These are phyloP conservation scores for Parnassius smintheus DNA, from an alignment of 2,888 invertebrate genomes.

Conservation along the genomic window DNA sequence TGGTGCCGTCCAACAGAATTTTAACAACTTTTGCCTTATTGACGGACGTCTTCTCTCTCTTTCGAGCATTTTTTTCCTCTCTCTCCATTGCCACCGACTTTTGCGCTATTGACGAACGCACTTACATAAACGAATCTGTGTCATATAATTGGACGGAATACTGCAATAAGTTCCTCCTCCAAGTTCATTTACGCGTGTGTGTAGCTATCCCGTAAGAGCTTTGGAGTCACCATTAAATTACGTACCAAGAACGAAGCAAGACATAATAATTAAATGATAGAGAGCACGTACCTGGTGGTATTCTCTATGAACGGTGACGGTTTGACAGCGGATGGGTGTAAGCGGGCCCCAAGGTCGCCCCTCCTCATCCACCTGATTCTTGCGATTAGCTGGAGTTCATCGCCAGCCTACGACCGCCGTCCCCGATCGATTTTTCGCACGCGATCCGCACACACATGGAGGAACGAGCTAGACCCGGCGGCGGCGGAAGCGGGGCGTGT, in stretches of 20 bases:
- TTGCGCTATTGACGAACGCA: slow-evolving; percentile 41
- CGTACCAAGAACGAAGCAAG: slow-evolving; percentile 18
- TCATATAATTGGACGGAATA: slow-evolving; percentile 40
- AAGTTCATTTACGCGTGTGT: slow-evolving; percentile 7
- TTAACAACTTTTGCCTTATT: neutral
- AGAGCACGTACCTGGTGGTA: slow-evolving; percentile 44
- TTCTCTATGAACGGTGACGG: slow-evolving; percentile 42
- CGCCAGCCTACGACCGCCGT: slow-evolving; percentile 44
- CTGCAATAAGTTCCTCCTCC: slow-evolving; percentile 45
- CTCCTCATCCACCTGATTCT: slow-evolving; percentile 42
- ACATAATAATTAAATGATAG: slow-evolving; percentile 9
- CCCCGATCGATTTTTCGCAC: slow-evolving; percentile 45
- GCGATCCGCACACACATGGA: slow-evolving; percentile 52
- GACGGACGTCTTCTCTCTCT: slow-evolving; percentile 34
- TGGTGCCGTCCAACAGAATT: neutral
- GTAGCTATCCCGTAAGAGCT: neutral
- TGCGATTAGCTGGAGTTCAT: slow-evolving; percentile 54
- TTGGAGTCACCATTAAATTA: neutral
- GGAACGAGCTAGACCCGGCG: slow-evolving; percentile 45
- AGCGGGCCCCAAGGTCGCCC: slow-evolving; percentile 51
- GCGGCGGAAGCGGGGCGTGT: slow-evolving; percentile 54
- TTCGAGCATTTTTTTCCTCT: slow-evolving; percentile 34
- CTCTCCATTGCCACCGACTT: slow-evolving; percentile 40
- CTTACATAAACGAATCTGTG: slow-evolving; percentile 52
- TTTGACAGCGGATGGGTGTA: slow-evolving; percentile 40